These are phyloP conservation scores for Hypothenemus hampei DNA, from an alignment of 1,140 invertebrate genomes.

Conservation along the genomic window DNA sequence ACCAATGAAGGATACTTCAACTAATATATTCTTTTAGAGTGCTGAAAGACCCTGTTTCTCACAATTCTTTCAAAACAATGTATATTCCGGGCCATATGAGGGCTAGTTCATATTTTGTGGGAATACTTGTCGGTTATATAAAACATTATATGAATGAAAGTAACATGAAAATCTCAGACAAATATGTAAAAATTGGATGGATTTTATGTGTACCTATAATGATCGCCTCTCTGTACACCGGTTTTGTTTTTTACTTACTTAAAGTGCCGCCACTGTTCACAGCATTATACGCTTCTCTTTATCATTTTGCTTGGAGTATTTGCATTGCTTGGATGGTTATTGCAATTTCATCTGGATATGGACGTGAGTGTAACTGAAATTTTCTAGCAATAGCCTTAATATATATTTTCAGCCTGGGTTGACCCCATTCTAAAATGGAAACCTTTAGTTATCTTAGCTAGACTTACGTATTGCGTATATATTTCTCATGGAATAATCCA, in stretches of 20 bases:
- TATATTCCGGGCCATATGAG: slow-evolving; percentile 69
- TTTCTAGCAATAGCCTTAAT: neutral
- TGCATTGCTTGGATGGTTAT: slow-evolving; percentile 66
- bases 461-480: slow-evolving; percentile 67
- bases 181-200: slow-evolving; percentile 24
- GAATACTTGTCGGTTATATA: slow-evolving; percentile 36
- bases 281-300: slow-evolving; percentile 60
- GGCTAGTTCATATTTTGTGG: slow-evolving; percentile 60
- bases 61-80: slow-evolving; percentile 56
- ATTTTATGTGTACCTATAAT: slow-evolving; percentile 43
- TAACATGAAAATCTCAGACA: slow-evolving; percentile 13
- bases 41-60: slow-evolving; percentile 54
- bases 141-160: slow-evolving; percentile 24
- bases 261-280: slow-evolving; percentile 55
- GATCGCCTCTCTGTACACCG: slow-evolving; percentile 50
- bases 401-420: slow-evolving; percentile 48
- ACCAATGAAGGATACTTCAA: too few relatives aligned
- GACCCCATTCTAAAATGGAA: slow-evolving; percentile 60
- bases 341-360: slow-evolving; percentile 40
- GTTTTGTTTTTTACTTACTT: slow-evolving; percentile 57
- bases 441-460: slow-evolving; percentile 58
- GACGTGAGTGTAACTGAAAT: slow-evolving; percentile 25
- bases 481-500: slow-evolving; percentile 65
- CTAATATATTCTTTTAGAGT: slow-evolving; percentile 54
- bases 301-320: slow-evolving; percentile 62